Evolutionary conservation across 2,797 vertebrate species (phyloP).

Genomic region (Enteromius unitaeniatus): DNA sequence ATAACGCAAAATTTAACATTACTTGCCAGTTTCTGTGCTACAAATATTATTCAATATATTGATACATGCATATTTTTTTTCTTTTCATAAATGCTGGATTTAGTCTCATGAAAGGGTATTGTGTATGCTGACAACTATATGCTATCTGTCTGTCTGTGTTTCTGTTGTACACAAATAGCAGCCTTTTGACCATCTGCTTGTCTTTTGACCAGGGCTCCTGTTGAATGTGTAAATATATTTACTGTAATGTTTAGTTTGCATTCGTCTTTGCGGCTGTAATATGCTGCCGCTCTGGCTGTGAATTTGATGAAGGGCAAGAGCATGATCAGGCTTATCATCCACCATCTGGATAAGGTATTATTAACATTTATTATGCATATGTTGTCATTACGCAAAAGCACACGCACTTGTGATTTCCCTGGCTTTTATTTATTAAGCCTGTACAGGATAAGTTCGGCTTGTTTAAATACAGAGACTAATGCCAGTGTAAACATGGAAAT

Average conservation of each 20-base stretch:
- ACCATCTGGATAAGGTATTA: conserved; percentile 39
- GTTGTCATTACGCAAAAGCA: conserved; percentile 13
- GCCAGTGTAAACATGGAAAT: conserved; percentile 25
- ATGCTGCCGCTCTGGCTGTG: neutral
- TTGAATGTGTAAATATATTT: conserved; percentile 65
- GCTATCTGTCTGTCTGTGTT: conserved; percentile 19
- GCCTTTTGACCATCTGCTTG: conserved; percentile 46
- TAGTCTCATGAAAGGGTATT: neutral
- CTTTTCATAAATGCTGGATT: neutral
- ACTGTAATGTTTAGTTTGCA: conserved; percentile 53
- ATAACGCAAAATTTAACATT: neutral
- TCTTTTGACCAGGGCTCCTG: conserved; percentile 57
- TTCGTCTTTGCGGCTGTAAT: conserved; percentile 14
- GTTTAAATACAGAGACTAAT: conserved; percentile 18
- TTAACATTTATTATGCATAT: conserved; percentile 26
- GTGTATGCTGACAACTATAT: conserved; percentile 20
- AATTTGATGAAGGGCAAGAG: conserved; percentile 15
- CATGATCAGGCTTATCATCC: conserved; percentile 27
- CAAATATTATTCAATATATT: neutral
- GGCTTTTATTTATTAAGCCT: conserved; percentile 34
- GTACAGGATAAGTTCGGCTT: conserved; percentile 29
- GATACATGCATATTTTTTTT: neutral
- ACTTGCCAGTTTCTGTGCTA: neutral
- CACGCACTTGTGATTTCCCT: neutral
- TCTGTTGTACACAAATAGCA: conserved; percentile 45